Conservation (phyloP, 2,113 vertebrate genomes). For the Macquaria australasica region DNA sequence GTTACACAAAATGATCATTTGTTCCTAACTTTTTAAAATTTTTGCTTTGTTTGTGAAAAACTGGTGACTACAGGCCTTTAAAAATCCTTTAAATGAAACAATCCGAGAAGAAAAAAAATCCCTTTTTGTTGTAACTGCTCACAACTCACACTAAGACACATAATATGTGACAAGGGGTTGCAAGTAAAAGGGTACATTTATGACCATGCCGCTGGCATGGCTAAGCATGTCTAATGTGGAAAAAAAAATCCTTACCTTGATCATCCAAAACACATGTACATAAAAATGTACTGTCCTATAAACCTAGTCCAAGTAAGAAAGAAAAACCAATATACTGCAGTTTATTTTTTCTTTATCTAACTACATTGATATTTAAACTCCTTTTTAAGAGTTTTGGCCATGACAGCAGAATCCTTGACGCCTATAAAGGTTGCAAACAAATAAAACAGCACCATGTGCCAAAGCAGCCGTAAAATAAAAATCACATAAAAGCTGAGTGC, state of each 20-base stretch:
- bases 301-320: neutral
- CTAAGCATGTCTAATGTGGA: neutral
- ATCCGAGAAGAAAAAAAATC: neutral
- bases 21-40: neutral
- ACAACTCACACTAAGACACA: no score
- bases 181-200: no score
- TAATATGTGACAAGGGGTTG: no score
- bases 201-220: no score
- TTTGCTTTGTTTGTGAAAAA: neutral
- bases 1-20: neutral
- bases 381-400: conserved; percentile 6
- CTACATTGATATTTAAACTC: neutral
- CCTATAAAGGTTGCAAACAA: conserved; percentile 22
- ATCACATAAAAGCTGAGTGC: conserved; percentile 8
- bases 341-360: conserved; percentile 11
- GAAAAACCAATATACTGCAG: neutral
- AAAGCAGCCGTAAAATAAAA: conserved; percentile 22
- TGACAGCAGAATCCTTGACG: neutral
- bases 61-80: neutral
- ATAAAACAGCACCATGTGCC: conserved; percentile 23
- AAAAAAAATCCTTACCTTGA: neutral
- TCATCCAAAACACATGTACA: neutral
- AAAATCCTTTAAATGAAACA: no score
- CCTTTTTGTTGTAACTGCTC: neutral
- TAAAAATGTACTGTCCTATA: neutral